A percentile compares a stretch with the other conserved stretches of the same genome.
These are phyloP conservation scores for Tupiocoris notatus DNA, from an alignment of 2,888 invertebrate species.

Conservation along the genomic window DNA sequence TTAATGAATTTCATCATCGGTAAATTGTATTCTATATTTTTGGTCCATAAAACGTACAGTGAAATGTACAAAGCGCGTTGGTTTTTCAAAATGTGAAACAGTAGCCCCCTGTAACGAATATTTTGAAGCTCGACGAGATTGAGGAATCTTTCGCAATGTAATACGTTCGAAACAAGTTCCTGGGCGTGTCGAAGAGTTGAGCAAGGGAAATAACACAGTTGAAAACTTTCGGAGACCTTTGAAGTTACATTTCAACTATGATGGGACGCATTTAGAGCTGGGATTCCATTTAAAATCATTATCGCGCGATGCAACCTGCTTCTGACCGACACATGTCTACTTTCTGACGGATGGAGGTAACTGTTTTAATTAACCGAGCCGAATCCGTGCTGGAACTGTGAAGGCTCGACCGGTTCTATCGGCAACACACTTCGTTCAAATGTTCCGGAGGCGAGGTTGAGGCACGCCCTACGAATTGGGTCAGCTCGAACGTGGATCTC, in stretches of 20 bases:
- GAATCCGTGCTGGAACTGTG: too few relatives aligned
- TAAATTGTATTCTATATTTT: too few relatives aligned
- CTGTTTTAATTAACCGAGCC: neutral
- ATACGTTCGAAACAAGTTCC: neutral
- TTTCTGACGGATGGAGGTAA: neutral
- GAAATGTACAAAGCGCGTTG: too few relatives aligned
- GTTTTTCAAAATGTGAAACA: too few relatives aligned
- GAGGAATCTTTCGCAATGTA: neutral
- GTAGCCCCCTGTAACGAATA: too few relatives aligned
- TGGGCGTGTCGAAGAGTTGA: neutral
- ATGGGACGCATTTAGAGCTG: neutral
- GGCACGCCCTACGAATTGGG: neutral
- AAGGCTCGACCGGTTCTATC: neutral
- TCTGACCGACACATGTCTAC: neutral
- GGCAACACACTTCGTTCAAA: neutral
- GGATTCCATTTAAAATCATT: neutral
- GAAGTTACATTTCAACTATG: neutral
- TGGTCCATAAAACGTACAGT: too few relatives aligned
- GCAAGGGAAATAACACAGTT: neutral
- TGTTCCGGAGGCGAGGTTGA: neutral
- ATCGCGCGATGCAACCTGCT: neutral
- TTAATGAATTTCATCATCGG: too few relatives aligned
- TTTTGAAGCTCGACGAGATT: too few relatives aligned
- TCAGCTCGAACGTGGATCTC: neutral
- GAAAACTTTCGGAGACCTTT: neutral